phyloP scores from a whole-genome alignment of 2,888 invertebrate genomes.

The Hydrotaea cyrtoneurina region DNA sequence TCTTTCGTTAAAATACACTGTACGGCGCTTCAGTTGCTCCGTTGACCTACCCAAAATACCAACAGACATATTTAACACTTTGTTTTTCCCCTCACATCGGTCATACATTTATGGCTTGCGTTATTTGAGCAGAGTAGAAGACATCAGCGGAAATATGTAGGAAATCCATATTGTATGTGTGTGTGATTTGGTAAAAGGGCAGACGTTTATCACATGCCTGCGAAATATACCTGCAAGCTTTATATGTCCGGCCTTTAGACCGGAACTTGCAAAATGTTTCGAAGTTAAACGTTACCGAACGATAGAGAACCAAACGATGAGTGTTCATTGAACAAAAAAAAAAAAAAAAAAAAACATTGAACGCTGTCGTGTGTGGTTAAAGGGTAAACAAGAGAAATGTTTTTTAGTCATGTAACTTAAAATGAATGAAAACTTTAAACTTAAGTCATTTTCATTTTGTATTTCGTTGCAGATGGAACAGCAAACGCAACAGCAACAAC shows the following conservation, averaged over 20 bases:
- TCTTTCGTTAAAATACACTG: background rate
- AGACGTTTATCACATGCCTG: constrained; percentile 63
- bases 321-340: background rate
- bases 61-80: background rate
- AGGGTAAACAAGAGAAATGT: background rate
- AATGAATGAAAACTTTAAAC: background rate
- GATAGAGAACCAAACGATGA: background rate
- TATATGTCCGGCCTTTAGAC: constrained; percentile 68
- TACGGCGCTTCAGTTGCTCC: too few species aligned
- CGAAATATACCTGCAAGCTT: constrained; percentile 26
- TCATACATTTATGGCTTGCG: constrained; percentile 37
- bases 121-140: constrained; percentile 36
- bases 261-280: constrained; percentile 73
- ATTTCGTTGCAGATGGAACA: constrained; percentile 79
- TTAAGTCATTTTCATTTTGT: constrained; percentile 72
- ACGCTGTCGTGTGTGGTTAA: background rate
- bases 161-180: background rate
- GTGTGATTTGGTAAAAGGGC: constrained; percentile 34
- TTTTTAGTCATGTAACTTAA: constrained; percentile 1
- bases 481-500: constrained; percentile 75
- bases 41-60: background rate
- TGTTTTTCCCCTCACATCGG: background rate
- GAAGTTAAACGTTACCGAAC: background rate
- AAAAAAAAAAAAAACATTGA: background rate
- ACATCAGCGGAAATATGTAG: constrained; percentile 36